Conservation (phyloP, 2,888 invertebrate species). For the Pogonocherus hispidulus region DNA sequence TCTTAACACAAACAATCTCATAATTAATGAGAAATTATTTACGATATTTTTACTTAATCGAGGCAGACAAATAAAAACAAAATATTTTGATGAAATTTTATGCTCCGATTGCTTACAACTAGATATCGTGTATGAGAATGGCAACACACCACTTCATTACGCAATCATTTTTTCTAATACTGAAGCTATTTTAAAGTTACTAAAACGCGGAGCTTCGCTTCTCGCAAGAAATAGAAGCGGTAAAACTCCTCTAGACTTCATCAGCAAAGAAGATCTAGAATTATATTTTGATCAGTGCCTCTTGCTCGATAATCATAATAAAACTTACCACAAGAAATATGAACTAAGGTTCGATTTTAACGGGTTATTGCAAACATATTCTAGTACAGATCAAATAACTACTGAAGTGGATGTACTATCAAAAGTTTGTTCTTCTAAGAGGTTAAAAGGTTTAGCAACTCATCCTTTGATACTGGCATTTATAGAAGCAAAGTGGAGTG, state of each 20-base stretch:
- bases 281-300: conserved; percentile 13
- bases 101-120: conserved; percentile 2
- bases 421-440: conserved; percentile 13
- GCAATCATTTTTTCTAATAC: conserved; percentile 13
- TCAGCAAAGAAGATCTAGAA: conserved; percentile 19
- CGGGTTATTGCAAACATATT: background rate
- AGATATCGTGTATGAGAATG: conserved; percentile 10
- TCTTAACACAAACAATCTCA: conserved; percentile 10
- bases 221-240: background rate
- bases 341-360: conserved; percentile 21
- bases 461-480: conserved; percentile 15
- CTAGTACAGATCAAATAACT: background rate
- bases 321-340: background rate
- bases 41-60: conserved; percentile 17
- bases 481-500: conserved; percentile 11
- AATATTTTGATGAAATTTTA: conserved; percentile 22
- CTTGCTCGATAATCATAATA: conserved; percentile 9
- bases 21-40: conserved; percentile 7
- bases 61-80: conserved; percentile 24
- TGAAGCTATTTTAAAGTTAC: conserved; percentile 17
- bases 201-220: conserved; percentile 16
- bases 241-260: conserved; percentile 17
- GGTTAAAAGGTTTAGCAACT: conserved; percentile 2
- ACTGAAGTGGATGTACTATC: conserved; percentile 6
- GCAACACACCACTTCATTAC: conserved; percentile 22